A percentile compares a stretch with the other conserved stretches of the same genome.
phyloP scores from a whole-genome alignment of 2,888 invertebrate species.

The Parascotia fuliginaria region DNA sequence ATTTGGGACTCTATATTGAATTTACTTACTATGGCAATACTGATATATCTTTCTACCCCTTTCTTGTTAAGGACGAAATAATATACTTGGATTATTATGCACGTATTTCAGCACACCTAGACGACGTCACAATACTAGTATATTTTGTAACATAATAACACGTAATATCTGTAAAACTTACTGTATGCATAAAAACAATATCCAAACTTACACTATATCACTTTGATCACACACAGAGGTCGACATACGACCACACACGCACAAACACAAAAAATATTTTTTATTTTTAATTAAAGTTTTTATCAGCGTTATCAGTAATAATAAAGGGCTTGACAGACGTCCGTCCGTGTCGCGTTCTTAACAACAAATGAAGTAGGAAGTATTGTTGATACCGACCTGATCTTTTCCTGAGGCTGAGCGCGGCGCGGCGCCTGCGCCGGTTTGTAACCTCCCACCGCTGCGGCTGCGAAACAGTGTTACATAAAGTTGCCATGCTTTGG shows the following conservation, averaged over 20 bases:
- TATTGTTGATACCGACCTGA: conserved; percentile 65
- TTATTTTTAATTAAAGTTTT: conserved; percentile 18
- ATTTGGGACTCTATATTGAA: too few species aligned
- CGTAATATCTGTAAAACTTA: not conserved
- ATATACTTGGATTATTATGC: too few species aligned
- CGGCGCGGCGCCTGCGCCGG: conserved; percentile 68
- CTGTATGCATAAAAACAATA: not conserved
- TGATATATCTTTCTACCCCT: too few species aligned
- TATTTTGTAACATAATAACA: not conserved
- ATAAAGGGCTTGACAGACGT: conserved; percentile 49
- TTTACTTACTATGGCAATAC: too few species aligned
- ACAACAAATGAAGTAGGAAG: conserved; percentile 73
- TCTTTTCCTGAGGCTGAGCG: conserved; percentile 76
- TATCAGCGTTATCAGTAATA: conserved; percentile 20
- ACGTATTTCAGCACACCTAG: not conserved
- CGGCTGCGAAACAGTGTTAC: conserved; percentile 74
- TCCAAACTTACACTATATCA: conserved; percentile 44
- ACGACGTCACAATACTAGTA: conserved; percentile 5
- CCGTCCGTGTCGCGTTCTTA: conserved; percentile 53
- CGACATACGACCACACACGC: conserved; percentile 41
- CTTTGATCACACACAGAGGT: conserved; percentile 34
- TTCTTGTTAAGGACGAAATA: too few species aligned
- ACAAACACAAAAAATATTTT: conserved; percentile 24
- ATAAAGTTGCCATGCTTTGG: conserved; percentile 66
- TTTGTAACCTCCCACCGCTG: conserved; percentile 77